Conservation (phyloP, 1,140 invertebrate species). For the Tetramorium parvispinum region DNA sequence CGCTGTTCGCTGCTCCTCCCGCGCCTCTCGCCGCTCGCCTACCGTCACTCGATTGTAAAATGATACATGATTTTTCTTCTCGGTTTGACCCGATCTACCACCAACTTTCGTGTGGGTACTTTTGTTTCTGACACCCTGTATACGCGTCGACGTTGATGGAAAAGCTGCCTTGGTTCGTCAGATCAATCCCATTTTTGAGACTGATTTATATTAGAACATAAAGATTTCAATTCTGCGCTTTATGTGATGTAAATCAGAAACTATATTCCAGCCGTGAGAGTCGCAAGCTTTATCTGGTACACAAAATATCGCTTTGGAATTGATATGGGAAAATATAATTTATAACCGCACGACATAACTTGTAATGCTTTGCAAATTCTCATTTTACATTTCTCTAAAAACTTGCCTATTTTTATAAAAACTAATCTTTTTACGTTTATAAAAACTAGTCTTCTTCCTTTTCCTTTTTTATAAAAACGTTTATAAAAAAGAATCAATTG, state of each 20-base stretch:
- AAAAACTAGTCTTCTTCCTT: too few relatives aligned
- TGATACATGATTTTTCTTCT: too few relatives aligned
- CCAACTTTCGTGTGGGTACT: too few relatives aligned
- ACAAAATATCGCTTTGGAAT: constrained; percentile 36
- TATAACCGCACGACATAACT: constrained; percentile 14
- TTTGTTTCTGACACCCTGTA: too few relatives aligned
- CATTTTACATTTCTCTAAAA: constrained; percentile 1
- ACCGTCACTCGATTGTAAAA: too few relatives aligned
- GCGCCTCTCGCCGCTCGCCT: too few relatives aligned
- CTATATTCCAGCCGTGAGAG: constrained; percentile 33
- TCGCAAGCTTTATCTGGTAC: constrained; percentile 31
- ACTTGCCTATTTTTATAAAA: background rate
- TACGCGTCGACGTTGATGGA: constrained; percentile 47
- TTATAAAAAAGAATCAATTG: background rate
- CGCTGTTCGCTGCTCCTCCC: too few relatives aligned
- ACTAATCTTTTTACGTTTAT: too few relatives aligned
- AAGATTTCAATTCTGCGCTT: constrained; percentile 18
- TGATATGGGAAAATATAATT: constrained; percentile 46
- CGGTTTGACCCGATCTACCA: too few relatives aligned
- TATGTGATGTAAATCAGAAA: constrained; percentile 45
- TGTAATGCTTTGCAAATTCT: background rate
- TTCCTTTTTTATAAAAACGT: too few relatives aligned
- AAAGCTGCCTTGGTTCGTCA: constrained; percentile 36
- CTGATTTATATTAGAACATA: constrained; percentile 55
- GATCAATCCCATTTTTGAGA: constrained; percentile 40